phyloP scores from a whole-genome alignment of 2,797 vertebrate species.

The Malurus leucopterus region DNA sequence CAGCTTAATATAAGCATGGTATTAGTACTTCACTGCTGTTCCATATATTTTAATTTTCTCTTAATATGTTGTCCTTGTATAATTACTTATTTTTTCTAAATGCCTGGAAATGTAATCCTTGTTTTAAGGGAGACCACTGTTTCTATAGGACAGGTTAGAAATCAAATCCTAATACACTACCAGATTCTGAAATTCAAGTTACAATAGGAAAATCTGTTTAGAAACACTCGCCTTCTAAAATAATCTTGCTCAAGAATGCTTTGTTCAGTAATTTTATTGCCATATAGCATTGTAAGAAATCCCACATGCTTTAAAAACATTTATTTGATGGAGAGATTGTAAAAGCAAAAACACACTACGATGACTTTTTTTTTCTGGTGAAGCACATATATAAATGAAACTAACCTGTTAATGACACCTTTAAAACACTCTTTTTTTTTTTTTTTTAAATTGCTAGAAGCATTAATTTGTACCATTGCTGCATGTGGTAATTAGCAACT shows the following conservation, averaged over 20 bases:
- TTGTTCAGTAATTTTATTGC: neutral
- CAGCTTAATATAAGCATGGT: conserved; percentile 32
- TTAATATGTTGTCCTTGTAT: conserved; percentile 40
- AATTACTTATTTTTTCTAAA: conserved; percentile 31
- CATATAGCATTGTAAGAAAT: neutral
- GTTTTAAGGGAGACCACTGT: neutral
- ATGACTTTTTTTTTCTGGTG: neutral
- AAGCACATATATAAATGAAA: conserved; percentile 63
- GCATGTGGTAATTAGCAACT: conserved; percentile 69
- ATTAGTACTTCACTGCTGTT: conserved; percentile 15
- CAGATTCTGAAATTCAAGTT: conserved; percentile 25
- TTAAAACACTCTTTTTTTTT: conserved; percentile 63
- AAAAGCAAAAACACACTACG: conserved; percentile 23
- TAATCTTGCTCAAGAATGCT: neutral
- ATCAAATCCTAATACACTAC: neutral
- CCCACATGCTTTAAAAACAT: neutral
- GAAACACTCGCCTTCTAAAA: neutral
- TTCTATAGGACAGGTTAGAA: neutral
- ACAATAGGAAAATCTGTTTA: neutral
- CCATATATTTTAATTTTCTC: conserved; percentile 60
- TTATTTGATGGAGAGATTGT: neutral
- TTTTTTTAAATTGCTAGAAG: conserved; percentile 7
- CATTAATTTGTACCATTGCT: conserved; percentile 61
- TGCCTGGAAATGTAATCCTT: conserved; percentile 3
- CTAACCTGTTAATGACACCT: conserved; percentile 75